Base-by-base conservation (phyloP, 1,140 invertebrate genomes). In the Lasaia peninsularis region DNA sequence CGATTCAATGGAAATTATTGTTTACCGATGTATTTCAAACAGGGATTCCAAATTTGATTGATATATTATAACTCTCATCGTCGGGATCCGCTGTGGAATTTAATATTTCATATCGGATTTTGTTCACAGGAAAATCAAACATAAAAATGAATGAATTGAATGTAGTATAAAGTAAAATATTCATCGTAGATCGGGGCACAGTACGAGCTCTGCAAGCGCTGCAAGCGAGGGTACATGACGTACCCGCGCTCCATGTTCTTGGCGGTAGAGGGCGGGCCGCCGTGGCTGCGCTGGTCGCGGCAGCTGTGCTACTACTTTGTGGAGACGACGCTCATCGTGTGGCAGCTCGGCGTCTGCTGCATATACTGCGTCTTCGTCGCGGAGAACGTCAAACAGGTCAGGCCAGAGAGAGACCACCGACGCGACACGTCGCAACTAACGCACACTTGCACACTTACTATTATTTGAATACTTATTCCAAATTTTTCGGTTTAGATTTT, bases 281-380 rank as follows among this genome's bases (percentile, higher is more conserved):
- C 54, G 0, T 76, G 73, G 3, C 64, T 92, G 2, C 86, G 88
- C 31, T 78, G 81, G 60, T 69, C 85, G 8, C 85, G 92, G 0
- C 78, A 28, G 4, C 33, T 10, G 52, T 78, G 71, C 61, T 92
- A 92, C 56, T 77, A 83, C 31, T 78, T 92, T 14, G 91, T 93
- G 0, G 93, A 94, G 58, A 63, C 89, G 1, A 93, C 95, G 58
- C 90, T 97, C 16, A 88, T 95, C 18, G 73, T 95, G n/a, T 96
- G 95, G 67, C 96, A 97, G 85, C 87, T 97, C 40, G 96, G 96
- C 10, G 95, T 96, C 62, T 97, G 96, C 76, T 95, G 94, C 81
- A 94, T 97, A 2, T 97, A 97, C 86, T 91, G 95, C 40, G 92
- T 97, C 0, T 97, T 97, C 78, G 93, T 96, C 5, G 92, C 94